Base-by-base conservation (phyloP, 2,113 vertebrate genomes). In the Diphyllodes magnificus region DNA sequence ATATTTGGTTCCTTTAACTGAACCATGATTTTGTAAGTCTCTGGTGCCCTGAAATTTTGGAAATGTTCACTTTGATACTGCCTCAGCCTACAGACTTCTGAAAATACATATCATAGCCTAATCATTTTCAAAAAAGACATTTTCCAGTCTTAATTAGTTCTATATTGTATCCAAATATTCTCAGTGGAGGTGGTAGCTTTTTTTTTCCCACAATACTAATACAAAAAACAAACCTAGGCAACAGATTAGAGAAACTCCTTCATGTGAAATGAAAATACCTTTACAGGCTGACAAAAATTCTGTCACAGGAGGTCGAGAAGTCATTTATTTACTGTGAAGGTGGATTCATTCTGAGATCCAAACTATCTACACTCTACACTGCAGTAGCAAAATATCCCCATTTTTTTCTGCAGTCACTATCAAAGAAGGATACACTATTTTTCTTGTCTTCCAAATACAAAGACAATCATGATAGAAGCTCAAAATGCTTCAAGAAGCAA, bases 401-500 rank as follows among this genome's bases (percentile, higher is more conserved):
- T 30, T 80, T 94, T 87, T 93, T 87, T 86, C 95, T 86, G 57
- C 49, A 93, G 45, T 81, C 45, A 79, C 47, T 85, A 78, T 82
- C 68, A 97, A 92, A 96, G 90, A 92, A 96, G 91, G 93, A 96
- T 97, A 96, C 64, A 90, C 31, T 78, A 44, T 39, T 56, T 72
- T 82, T 66, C 17, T 88, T 14, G 7, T 77, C 87, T 95, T 92
- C 57, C 21, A 92, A 94, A 96, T 93, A 96, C 40, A 96, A 97
- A 95, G 93, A 96, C 77, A 96, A 94, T 80, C 66, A 86, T 71
- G 64, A 91, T 21, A 88, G 82, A 98, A 96, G 91, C 96, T 96
- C 96, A 97, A 96, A 97, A 97, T 96, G 94, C 94, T 95, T 91
- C 82, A 96, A 77, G 77, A 97, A 98, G 96, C 92, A 97, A 96